Evolutionary conservation across 2,797 vertebrate species (phyloP).

Genomic region (Amphiprion clarkii): DNA sequence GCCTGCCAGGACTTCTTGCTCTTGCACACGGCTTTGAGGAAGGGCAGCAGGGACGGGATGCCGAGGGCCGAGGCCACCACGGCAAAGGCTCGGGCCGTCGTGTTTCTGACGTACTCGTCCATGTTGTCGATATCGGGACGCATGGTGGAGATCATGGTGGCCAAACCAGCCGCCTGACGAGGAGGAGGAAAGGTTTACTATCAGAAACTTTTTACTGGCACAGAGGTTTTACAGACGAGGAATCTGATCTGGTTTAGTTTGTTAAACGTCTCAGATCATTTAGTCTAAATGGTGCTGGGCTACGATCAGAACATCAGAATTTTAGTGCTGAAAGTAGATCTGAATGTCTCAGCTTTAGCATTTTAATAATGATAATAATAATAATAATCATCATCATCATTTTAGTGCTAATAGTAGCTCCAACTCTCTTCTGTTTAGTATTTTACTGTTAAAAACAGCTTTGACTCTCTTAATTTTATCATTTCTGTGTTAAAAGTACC

Average conservation of each 20-base stretch:
- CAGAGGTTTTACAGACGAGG: not conserved
- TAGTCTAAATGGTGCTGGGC: not conserved
- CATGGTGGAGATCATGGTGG: slow-evolving; percentile 99
- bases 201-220: too few relatives aligned
- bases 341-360: too few relatives aligned
- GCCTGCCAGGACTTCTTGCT: slow-evolving; percentile 99
- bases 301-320: too few relatives aligned
- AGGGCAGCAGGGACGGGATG: slow-evolving; percentile 97
- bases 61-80: slow-evolving; percentile 98
- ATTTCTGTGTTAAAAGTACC: too few relatives aligned
- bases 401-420: too few relatives aligned
- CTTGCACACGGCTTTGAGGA: slow-evolving; percentile 99
- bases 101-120: slow-evolving; percentile 99
- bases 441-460: too few relatives aligned
- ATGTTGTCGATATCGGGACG: slow-evolving; percentile 99
- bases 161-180: slow-evolving; percentile 94
- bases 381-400: too few relatives aligned
- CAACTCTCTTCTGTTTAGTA: too few relatives aligned
- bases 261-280: not conserved
- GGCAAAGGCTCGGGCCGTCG: slow-evolving; percentile 97
- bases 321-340: too few relatives aligned
- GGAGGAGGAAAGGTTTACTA: not conserved
- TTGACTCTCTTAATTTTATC: too few relatives aligned
- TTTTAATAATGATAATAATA: too few relatives aligned
- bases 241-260: too few relatives aligned